These are phyloP conservation scores for Pachyseris speciosa DNA, from an alignment of 64 coral and sea anemone genomes.

Conservation along the genomic window DNA sequence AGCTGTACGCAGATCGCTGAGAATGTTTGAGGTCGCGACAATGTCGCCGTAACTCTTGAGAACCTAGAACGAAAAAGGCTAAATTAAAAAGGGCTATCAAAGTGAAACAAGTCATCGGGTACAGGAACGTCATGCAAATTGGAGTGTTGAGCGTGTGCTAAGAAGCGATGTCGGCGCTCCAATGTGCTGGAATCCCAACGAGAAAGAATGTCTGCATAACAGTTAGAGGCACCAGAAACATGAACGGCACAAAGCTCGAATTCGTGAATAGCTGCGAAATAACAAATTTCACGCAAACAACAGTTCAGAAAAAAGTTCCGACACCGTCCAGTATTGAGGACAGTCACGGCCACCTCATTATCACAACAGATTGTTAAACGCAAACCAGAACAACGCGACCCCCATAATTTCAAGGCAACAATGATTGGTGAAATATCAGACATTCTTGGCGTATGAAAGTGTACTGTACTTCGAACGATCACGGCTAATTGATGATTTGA, in stretches of 20 bases:
- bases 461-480: no score
- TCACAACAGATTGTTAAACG: constrained; percentile 32
- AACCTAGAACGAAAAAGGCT: neutral
- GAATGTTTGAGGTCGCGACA: neutral
- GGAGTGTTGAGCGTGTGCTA: neutral
- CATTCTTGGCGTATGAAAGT: no score
- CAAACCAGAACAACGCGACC: constrained; percentile 22
- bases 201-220: constrained; percentile 7
- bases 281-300: constrained; percentile 33
- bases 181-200: neutral
- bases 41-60: neutral
- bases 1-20: constrained; percentile 1
- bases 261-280: neutral
- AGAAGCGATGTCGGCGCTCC: neutral
- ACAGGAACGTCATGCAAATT: neutral
- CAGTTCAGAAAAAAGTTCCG: constrained; percentile 17
- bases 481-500: no score
- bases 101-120: neutral
- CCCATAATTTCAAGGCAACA: constrained; percentile 49
- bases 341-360: constrained; percentile 53
- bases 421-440: constrained; percentile 36
- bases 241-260: constrained; percentile 30
- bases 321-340: constrained; percentile 44
- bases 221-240: constrained; percentile 5
- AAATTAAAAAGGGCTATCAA: neutral